A percentile compares a stretch with the other conserved stretches of the same genome.
These are phyloP conservation scores for Fistularia commersonii DNA, from an alignment of 2,797 vertebrate species.

Conservation along the genomic window DNA sequence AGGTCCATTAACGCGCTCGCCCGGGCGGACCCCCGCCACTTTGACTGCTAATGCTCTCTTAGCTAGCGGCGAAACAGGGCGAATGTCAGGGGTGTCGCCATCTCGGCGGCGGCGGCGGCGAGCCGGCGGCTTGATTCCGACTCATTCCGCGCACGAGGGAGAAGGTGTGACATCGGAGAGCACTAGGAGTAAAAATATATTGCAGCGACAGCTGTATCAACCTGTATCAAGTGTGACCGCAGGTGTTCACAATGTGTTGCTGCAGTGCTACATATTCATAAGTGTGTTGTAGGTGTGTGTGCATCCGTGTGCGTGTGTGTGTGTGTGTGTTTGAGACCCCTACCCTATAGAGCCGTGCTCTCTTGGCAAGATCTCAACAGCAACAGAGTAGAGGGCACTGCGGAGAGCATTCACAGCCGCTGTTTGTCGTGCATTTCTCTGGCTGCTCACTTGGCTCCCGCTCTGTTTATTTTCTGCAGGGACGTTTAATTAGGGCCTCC, in stretches of 20 bases:
- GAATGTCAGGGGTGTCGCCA: constrained; percentile 67
- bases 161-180: constrained; percentile 32
- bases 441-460: constrained; percentile 67
- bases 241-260: constrained; percentile 58
- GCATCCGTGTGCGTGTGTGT: constrained; percentile 10
- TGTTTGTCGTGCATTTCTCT: constrained; percentile 47
- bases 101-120: constrained; percentile 29
- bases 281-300: constrained; percentile 21
- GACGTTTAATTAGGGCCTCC: constrained; percentile 86
- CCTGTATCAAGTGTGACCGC: constrained; percentile 51
- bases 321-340: constrained; percentile 42
- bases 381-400: constrained; percentile 53
- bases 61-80: constrained; percentile 53
- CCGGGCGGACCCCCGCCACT: constrained; percentile 66
- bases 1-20: constrained; percentile 68
- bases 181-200: constrained; percentile 18
- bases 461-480: constrained; percentile 80
- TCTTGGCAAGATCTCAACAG: constrained; percentile 56
- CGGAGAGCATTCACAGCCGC: constrained; percentile 46
- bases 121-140: constrained; percentile 23
- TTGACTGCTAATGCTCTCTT: constrained; percentile 65
- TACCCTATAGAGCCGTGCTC: constrained; percentile 55
- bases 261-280: constrained; percentile 63
- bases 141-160: constrained; percentile 28
- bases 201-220: constrained; percentile 42